Conservation (phyloP, 2,797 vertebrate species). For the Selene dorsalis region DNA sequence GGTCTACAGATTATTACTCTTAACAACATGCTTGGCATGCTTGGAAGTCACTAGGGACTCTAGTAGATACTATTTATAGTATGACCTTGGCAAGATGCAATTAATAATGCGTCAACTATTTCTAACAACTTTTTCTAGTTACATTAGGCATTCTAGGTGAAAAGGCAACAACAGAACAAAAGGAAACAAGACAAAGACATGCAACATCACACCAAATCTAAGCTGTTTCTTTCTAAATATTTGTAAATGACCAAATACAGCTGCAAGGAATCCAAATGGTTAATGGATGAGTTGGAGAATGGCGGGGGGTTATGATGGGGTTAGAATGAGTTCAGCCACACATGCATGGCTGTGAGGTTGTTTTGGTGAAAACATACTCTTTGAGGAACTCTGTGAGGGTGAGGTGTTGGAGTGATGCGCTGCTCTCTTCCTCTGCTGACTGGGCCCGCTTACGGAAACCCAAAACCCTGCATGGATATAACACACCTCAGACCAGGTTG, state of each 20-base stretch:
- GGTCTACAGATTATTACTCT: slow-evolving; percentile 74
- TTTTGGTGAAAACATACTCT: slow-evolving; percentile 83
- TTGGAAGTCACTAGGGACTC: slow-evolving; percentile 71
- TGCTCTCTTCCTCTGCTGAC: slow-evolving; percentile 85
- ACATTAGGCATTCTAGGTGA: slow-evolving; percentile 47
- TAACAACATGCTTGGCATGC: slow-evolving; percentile 83
- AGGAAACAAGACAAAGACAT: slow-evolving; percentile 60
- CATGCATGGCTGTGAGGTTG: slow-evolving; percentile 72
- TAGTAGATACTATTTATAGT: slow-evolving; percentile 77
- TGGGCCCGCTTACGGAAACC: slow-evolving; percentile 87
- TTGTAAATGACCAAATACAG: slow-evolving; percentile 37
- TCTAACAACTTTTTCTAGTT: slow-evolving; percentile 35
- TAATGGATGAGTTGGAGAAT: slow-evolving; percentile 60
- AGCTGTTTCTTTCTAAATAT: slow-evolving; percentile 2
- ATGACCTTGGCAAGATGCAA: slow-evolving; percentile 72
- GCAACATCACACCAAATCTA: slow-evolving; percentile 55
- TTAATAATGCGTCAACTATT: slow-evolving; percentile 72
- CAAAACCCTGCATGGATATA: slow-evolving; percentile 84
- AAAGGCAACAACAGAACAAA: slow-evolving; percentile 45
- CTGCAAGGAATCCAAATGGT: slow-evolving; percentile 54
- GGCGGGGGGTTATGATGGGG: slow-evolving; percentile 27
- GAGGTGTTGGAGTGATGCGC: slow-evolving; percentile 83
- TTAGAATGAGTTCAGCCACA: slow-evolving; percentile 72
- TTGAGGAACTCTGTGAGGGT: slow-evolving; percentile 88
- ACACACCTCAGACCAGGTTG: slow-evolving; percentile 77